Evolutionary conservation across 2,888 invertebrate genomes (phyloP).

Genomic region (Dorcus hopei): DNA sequence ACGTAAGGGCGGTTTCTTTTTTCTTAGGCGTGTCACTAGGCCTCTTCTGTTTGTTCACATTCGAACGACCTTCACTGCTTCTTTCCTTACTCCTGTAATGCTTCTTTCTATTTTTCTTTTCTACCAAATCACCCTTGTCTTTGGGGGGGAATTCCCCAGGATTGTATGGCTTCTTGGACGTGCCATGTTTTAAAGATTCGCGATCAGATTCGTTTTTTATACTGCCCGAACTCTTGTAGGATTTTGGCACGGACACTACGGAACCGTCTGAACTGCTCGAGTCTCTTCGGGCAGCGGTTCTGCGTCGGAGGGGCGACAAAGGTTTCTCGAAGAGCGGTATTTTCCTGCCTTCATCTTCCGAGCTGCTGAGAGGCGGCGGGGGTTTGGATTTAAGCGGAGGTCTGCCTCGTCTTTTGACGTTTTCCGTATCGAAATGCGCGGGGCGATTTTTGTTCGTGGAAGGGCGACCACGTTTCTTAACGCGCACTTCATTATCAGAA

Average conservation of each 20-base stretch:
- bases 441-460: constrained; percentile 17
- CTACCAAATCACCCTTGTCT: constrained; percentile 24
- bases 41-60: constrained; percentile 28
- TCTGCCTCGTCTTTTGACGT: constrained; percentile 38
- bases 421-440: constrained; percentile 36
- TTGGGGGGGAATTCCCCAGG: constrained; percentile 29
- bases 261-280: constrained; percentile 22
- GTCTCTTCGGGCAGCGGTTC: constrained; percentile 32
- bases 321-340: constrained; percentile 34
- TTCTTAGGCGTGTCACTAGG: constrained; percentile 34
- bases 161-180: constrained; percentile 31
- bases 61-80: constrained; percentile 13
- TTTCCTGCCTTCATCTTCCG: constrained; percentile 42
- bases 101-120: constrained; percentile 34
- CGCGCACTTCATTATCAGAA: constrained; percentile 35
- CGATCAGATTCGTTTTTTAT: constrained; percentile 29
- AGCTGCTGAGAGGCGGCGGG: constrained; percentile 40
- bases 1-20: constrained; percentile 38
- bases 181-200: constrained; percentile 25
- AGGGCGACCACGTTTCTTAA: constrained; percentile 29
- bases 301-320: constrained; percentile 29
- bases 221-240: constrained; percentile 23
- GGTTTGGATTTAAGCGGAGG: constrained; percentile 37
- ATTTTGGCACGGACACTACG: constrained; percentile 25
- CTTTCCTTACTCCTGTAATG: constrained; percentile 20